These are phyloP conservation scores for Gadus chalcogrammus DNA, from an alignment of 2,113 vertebrate species.

Conservation along the genomic window DNA sequence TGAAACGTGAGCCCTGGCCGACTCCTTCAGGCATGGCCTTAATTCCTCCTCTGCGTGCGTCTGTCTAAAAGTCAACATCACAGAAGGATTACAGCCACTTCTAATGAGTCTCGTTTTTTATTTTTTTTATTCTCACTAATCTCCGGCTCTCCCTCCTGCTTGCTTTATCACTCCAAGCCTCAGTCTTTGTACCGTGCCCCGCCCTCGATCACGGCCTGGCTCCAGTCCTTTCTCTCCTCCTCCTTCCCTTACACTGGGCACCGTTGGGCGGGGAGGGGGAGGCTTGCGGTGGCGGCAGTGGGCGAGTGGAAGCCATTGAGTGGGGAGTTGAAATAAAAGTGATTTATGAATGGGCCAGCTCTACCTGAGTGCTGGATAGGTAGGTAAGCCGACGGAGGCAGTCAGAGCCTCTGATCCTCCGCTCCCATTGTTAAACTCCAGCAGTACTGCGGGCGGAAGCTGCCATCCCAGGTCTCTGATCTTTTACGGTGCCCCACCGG, in stretches of 20 bases:
- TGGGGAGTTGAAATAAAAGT: constrained; percentile 66
- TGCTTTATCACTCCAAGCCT: constrained; percentile 35
- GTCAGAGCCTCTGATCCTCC: constrained; percentile 59
- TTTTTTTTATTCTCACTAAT: constrained; percentile 27
- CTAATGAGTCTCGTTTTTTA: constrained; percentile 37
- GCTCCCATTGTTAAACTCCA: constrained; percentile 63
- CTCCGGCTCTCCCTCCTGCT: constrained; percentile 29
- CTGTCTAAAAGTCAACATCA: constrained; percentile 31
- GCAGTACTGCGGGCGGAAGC: constrained; percentile 63
- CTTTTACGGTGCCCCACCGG: constrained; percentile 28
- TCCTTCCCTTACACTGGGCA: constrained; percentile 67
- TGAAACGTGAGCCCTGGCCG: constrained; percentile 11
- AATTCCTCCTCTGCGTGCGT: constrained; percentile 27
- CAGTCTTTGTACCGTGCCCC: constrained; percentile 20
- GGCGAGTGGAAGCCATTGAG: constrained; percentile 62
- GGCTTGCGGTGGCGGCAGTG: background rate
- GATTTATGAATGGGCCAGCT: constrained; percentile 73
- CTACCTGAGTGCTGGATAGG: constrained; percentile 59
- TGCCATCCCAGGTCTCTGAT: constrained; percentile 45
- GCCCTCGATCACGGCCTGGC: background rate
- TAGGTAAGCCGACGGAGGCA: constrained; percentile 62
- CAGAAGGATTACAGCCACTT: constrained; percentile 40
- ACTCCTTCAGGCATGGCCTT: constrained; percentile 24
- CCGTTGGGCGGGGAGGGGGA: constrained; percentile 58
- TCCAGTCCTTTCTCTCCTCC: constrained; percentile 23